Conservation (phyloP, 2,888 invertebrate genomes). For the Torymus tubicola region DNA sequence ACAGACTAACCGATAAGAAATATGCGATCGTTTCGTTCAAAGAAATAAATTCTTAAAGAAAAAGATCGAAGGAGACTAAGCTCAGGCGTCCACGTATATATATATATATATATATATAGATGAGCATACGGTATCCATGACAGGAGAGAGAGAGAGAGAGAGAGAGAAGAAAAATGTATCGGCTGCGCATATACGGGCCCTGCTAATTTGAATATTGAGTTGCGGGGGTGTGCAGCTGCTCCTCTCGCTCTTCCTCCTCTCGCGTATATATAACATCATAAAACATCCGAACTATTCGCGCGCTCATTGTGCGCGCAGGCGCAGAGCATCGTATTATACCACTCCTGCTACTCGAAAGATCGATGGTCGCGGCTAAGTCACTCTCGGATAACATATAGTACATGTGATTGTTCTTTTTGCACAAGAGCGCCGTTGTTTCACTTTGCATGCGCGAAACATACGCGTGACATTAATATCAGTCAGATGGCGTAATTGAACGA, state of each 20-base stretch:
- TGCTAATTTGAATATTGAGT: constrained; percentile 75
- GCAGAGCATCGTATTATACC: constrained; percentile 11
- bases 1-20: no score
- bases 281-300: constrained; percentile 70
- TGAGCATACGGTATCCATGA: no score
- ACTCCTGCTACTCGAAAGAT: constrained; percentile 42
- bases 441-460: neutral
- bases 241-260: neutral
- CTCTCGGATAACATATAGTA: no score
- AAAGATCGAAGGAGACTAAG: no score
- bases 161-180: constrained; percentile 54
- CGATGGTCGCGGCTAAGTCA: constrained; percentile 51
- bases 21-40: no score
- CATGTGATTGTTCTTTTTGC: neutral
- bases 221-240: constrained; percentile 71
- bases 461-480: constrained; percentile 49
- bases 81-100: constrained; percentile 3
- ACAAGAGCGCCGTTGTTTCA: neutral
- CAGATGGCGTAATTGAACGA: constrained; percentile 52
- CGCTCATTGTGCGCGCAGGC: constrained; percentile 25
- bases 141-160: constrained; percentile 17
- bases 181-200: constrained; percentile 33
- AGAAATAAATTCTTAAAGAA: no score
- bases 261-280: constrained; percentile 63
- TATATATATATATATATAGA: no score